Conservation (phyloP, 2,113 vertebrate species). For the Tonatia bakeri region DNA sequence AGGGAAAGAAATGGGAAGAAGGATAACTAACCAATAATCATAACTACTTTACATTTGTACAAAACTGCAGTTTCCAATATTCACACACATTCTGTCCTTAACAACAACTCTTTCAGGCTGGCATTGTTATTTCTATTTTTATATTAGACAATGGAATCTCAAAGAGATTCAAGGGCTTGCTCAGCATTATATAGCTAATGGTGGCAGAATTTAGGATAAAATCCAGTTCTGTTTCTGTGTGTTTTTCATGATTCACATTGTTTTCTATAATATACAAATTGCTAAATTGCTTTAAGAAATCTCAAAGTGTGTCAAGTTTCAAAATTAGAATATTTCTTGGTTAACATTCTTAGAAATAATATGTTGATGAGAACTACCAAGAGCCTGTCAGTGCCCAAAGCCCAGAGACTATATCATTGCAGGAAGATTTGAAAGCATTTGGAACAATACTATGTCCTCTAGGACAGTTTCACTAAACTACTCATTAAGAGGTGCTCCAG, state of each 20-base stretch:
- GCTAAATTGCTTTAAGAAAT: not conserved
- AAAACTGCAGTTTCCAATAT: not conserved
- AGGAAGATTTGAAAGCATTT: not conserved
- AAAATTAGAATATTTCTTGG: slow-evolving; percentile 5
- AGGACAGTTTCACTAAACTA: not conserved
- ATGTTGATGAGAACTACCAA: not conserved
- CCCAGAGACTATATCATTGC: not conserved
- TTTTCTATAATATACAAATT: not conserved
- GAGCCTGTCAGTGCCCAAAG: not conserved
- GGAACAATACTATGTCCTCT: not conserved
- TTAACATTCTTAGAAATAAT: slow-evolving; percentile 42
- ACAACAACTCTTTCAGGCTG: not conserved
- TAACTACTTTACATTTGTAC: not conserved
- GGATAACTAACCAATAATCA: not conserved
- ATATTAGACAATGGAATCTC: not conserved
- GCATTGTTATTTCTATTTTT: not conserved
- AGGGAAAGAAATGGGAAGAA: not conserved
- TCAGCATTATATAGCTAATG: not conserved
- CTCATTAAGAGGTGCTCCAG: not conserved
- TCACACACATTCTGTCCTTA: not conserved
- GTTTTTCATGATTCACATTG: not conserved
- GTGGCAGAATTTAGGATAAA: not conserved
- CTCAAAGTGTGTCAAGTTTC: not conserved
- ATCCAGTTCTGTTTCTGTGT: not conserved
- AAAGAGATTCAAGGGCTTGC: not conserved